Evolutionary conservation across 2,113 vertebrate species (phyloP), one percentile per base, ranked within the genome.

Genomic region (Synchiropus splendidus): DNA sequence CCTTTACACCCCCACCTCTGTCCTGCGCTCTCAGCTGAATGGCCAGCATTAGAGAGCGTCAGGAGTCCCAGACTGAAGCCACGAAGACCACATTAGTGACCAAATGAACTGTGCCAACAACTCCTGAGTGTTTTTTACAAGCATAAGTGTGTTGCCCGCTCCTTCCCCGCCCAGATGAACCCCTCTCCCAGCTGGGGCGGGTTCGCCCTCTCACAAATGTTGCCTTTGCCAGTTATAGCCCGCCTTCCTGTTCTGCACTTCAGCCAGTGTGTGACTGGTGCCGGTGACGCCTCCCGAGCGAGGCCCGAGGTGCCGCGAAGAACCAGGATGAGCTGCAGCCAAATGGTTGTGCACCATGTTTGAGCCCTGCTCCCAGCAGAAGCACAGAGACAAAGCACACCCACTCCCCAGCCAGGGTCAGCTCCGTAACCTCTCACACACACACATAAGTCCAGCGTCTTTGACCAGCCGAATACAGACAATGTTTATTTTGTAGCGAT

Each of bases 61-160:
- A 56, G 49, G 53, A 75, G 51, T 58, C 63, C 69, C 64, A 54
- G 65, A 61, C 59, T 60, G 58, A 27, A 46, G 75, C 81, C 82
- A 83, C 73, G 59, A 75, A 83, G 57, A 76, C 67, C 67, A 70
- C 67, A 45, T 82, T 36, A 76, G 83, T 82, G 85, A 87, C 85
- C 85, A 87, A 87, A 85, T 69, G 75, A 70, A 86, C 85, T 86
- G 85, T 87, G 85, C 82, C 82, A 85, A 80, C 65, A 53, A 77
- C 64, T 72, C 59, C 49, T 59, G 62, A 70, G 73, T 74, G 76
- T 78, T 83, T 72, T 77, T 47, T 68, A 73, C 58, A 54, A 45
- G 68, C 67, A 70, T 67, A 60, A 64, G 63, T 69, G 54, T 72
- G 64, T 66, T 30, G 61, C 46, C 12, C 53, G 49, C 34, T 12